phyloP scores from a whole-genome alignment of 2,797 vertebrate genomes.

The Syngnathus acus region DNA sequence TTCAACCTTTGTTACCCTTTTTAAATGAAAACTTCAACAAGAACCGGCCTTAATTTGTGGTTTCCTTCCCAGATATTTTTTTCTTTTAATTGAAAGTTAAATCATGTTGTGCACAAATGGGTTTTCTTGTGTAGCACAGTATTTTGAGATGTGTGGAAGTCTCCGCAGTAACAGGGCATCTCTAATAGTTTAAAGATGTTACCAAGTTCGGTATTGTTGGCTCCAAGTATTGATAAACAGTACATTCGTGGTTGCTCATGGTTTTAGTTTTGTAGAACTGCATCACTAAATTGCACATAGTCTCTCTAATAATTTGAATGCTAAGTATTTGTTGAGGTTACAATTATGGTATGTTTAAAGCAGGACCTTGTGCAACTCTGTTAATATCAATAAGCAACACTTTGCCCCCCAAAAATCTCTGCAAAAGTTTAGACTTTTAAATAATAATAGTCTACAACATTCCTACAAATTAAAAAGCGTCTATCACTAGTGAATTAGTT shows the following conservation, averaged over 20 bases:
- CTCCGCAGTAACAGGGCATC: slow-evolving; percentile 48
- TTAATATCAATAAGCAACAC: too few species aligned
- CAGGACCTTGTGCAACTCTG: too few species aligned
- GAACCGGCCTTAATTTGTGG: not conserved
- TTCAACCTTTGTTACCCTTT: slow-evolving; percentile 14
- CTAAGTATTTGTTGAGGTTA: not conserved
- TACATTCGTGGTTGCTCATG: not conserved
- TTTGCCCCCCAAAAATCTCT: not conserved
- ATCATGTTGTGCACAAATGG: slow-evolving; percentile 8
- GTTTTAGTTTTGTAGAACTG: not conserved
- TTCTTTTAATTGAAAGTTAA: not conserved
- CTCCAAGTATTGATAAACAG: not conserved
- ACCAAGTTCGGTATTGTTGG: slow-evolving; percentile 40
- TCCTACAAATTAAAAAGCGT: not conserved
- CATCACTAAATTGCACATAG: not conserved
- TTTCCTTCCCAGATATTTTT: not conserved
- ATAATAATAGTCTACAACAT: not conserved
- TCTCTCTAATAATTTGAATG: too few species aligned
- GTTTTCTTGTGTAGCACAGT: slow-evolving; percentile 15
- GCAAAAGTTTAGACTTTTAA: not conserved
- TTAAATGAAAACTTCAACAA: slow-evolving; percentile 4
- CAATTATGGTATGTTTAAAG: not conserved
- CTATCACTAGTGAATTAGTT: not conserved
- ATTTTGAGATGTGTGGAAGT: slow-evolving; percentile 37
- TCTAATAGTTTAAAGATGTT: slow-evolving; percentile 43